Conservation (phyloP, 2,797 vertebrate genomes). For the Paguma larvata region DNA sequence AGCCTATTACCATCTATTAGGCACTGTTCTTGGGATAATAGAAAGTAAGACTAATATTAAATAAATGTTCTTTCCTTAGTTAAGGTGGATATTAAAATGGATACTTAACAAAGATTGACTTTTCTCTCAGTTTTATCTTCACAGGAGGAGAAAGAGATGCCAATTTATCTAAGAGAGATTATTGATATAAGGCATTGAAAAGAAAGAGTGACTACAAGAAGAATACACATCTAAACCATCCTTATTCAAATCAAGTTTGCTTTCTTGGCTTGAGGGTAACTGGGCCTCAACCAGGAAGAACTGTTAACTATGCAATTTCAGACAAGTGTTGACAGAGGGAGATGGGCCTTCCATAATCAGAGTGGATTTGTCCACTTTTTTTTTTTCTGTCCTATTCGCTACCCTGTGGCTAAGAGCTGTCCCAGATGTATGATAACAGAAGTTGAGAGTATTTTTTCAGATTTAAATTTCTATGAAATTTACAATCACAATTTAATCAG, state of each 20-base stretch:
- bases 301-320: neutral
- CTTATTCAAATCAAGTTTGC: slow-evolving; percentile 10
- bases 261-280: slow-evolving; percentile 15
- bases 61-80: slow-evolving; percentile 31
- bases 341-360: neutral
- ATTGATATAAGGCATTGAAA: neutral
- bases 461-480: slow-evolving; percentile 7
- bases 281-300: slow-evolving; percentile 4
- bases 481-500: neutral
- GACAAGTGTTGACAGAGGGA: neutral
- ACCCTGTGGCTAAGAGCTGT: neutral
- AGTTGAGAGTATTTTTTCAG: neutral
- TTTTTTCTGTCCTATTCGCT: neutral
- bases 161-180: neutral
- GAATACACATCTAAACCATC: neutral
- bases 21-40: neutral
- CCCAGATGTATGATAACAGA: neutral
- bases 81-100: slow-evolving; percentile 1
- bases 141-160: neutral
- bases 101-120: slow-evolving; percentile 22
- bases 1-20: neutral
- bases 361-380: neutral
- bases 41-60: neutral
- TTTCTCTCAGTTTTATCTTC: slow-evolving; percentile 38
- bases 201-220: neutral